phyloP scores from a whole-genome alignment of 2,797 vertebrate species.

The Selene dorsalis region DNA sequence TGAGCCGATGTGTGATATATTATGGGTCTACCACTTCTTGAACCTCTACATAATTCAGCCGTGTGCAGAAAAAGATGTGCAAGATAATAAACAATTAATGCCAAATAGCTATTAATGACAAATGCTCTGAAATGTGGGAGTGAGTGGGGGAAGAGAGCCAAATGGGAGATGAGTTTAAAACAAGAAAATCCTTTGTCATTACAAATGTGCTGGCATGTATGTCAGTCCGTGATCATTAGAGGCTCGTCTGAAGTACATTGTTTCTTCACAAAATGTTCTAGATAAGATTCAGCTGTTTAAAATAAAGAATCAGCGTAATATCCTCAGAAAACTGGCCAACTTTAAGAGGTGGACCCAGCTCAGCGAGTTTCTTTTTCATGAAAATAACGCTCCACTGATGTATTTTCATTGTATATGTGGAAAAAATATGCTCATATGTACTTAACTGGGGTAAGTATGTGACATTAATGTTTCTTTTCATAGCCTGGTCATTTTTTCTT shows the following conservation, averaged over 20 bases:
- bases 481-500: neutral
- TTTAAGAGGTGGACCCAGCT: conserved; percentile 42
- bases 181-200: conserved; percentile 60
- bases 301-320: conserved; percentile 35
- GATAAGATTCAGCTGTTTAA: conserved; percentile 50
- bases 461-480: neutral
- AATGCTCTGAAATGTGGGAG: conserved; percentile 55
- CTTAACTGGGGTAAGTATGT: neutral
- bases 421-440: neutral
- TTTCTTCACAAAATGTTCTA: conserved; percentile 63
- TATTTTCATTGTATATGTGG: neutral
- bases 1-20: conserved; percentile 29
- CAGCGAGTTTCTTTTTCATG: conserved; percentile 24
- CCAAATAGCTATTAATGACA: conserved; percentile 65
- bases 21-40: conserved; percentile 35
- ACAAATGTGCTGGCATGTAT: conserved; percentile 51
- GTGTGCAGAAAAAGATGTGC: conserved; percentile 42
- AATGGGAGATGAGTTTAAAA: conserved; percentile 56
- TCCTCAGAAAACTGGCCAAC: conserved; percentile 49
- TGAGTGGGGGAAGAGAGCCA: conserved; percentile 37
- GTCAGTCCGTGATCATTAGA: conserved; percentile 64
- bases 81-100: conserved; percentile 66
- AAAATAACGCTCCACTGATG: conserved; percentile 11
- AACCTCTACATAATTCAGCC: conserved; percentile 67
- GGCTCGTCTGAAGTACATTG: conserved; percentile 51